These are phyloP conservation scores for Mythimna albipuncta DNA, from an alignment of 2,888 invertebrate genomes.

Conservation along the genomic window DNA sequence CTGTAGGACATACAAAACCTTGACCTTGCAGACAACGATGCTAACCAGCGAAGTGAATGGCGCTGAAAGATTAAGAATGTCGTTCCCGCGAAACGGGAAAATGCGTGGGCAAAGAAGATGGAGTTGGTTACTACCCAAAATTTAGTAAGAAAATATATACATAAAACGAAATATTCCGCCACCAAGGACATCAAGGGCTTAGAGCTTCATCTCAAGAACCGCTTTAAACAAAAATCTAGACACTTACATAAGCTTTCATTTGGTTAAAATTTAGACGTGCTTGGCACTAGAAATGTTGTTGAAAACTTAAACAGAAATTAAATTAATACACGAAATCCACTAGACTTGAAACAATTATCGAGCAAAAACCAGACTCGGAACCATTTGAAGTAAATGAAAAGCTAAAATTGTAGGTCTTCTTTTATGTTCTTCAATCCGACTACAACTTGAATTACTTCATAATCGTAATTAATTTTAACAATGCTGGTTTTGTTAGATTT, in stretches of 20 bases:
- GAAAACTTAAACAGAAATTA: constrained; percentile 18
- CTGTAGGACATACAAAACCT: no score
- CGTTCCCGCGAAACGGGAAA: no score
- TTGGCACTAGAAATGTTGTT: background rate
- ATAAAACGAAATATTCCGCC: background rate
- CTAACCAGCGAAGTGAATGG: no score
- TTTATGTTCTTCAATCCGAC: background rate
- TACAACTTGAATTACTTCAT: background rate
- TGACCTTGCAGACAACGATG: no score
- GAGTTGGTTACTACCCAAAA: background rate
- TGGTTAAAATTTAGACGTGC: constrained; percentile 1
- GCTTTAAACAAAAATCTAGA: background rate
- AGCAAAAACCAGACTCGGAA: constrained; percentile 25
- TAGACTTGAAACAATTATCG: constrained; percentile 44
- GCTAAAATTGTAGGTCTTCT: background rate
- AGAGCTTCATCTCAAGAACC: background rate
- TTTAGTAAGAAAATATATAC: no score
- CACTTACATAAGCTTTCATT: constrained; percentile 4
- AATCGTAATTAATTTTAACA: constrained; percentile 10
- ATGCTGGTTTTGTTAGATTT: background rate
- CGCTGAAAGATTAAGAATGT: no score
- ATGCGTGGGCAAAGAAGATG: background rate
- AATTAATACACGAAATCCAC: constrained; percentile 22
- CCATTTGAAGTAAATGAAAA: constrained; percentile 30
- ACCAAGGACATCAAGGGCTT: background rate